Base-by-base conservation (phyloP, 2,888 invertebrate genomes). In the Blastobasis lacticolella region DNA sequence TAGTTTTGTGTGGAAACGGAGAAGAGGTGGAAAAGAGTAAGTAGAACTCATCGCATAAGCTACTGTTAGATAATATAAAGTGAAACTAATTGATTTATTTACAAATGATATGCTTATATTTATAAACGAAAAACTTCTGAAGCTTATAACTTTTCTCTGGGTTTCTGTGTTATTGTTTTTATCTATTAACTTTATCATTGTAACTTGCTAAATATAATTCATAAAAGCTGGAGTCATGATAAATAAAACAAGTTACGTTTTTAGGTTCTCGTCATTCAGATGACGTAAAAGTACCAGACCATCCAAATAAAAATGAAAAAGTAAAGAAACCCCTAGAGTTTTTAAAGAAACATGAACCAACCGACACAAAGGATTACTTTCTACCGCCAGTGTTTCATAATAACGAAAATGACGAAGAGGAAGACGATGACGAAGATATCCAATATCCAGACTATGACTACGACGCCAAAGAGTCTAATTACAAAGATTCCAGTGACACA, bases 401-500 rank as follows among this genome's bases (percentile, higher is more conserved):
- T 53, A 74, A 78, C 51, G 84, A 85, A 10, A 81, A 82, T 46
- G 59, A 70, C 38, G 82, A 86, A 38, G 84, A 84, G 48, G 59
- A 70, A 36, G 83, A 84, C 10, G 83, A 84, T 36, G 87, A 83
- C 4, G 81, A 78, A 4, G 81, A 81, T 50, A 75, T 68, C 50
- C 64, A 81, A 9, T 85, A 87, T 51, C 64, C 78, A 64, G 88
- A 86, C 60, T 87, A 88, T 49, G 85, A 87, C 60, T 84, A 84
- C 49, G 88, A 87, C 51, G 69, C 63, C 6, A 86, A 85, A 64
- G 85, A 86, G 56, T 67, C 75, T 0, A 86, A 87, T 64, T 88
- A 88, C 56, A 87, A 83, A 67, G 89, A 87, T 52, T 79, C 83
- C 0, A 80, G 85, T 38, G 86, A 86, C 46, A 63, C 76, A 54